Evolutionary conservation across 2,888 invertebrate genomes (phyloP), one percentile per base, ranked within the genome.

Genomic region (Stictocephala bisonia): DNA sequence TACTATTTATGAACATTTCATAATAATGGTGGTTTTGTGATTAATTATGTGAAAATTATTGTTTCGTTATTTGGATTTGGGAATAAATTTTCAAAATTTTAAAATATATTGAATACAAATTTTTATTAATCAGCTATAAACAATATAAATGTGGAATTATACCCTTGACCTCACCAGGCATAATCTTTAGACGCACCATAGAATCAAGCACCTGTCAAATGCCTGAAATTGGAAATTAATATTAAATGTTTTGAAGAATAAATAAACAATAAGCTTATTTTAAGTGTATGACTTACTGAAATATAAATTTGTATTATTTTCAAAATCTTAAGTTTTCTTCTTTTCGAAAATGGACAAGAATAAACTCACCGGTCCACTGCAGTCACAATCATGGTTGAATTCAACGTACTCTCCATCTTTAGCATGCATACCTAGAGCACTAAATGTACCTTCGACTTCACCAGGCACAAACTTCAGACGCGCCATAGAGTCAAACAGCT

Each of bases 171-270:
- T 87, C 87, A 72, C 87, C 87, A 74, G 88, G 87, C 74, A 88
- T 88, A 80, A 98, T 96, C 82, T 92, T 91, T 41, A 98, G 85
- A 80, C 89, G 90, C 0, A 96, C 95, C 84, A 98, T 93, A 0
- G 97, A 96, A 86, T 98, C 97, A 83, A 98, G 98, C 50, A 98
- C 86, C 85, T 98, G 96, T 96, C 80, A 98, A 86, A 85, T 98
- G 98, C 81, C 94, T 94, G 75, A 31, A 77, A 80, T 40, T 64
- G 70, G 53, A n/a, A n/a, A n/a, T n/a, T n/a, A n/a, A n/a, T n/a
- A n/a, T n/a, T n/a, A n/a, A n/a, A n/a, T n/a, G n/a, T n/a, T n/a
- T n/a, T n/a, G n/a, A n/a, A n/a, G n/a, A n/a, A n/a, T n/a, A n/a
- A n/a, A n/a, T n/a, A n/a, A n/a, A n/a, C n/a, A n/a, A n/a, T n/a